Evolutionary conservation across 1,140 invertebrate genomes (phyloP).

Genomic region (Platyscapa corneri): DNA sequence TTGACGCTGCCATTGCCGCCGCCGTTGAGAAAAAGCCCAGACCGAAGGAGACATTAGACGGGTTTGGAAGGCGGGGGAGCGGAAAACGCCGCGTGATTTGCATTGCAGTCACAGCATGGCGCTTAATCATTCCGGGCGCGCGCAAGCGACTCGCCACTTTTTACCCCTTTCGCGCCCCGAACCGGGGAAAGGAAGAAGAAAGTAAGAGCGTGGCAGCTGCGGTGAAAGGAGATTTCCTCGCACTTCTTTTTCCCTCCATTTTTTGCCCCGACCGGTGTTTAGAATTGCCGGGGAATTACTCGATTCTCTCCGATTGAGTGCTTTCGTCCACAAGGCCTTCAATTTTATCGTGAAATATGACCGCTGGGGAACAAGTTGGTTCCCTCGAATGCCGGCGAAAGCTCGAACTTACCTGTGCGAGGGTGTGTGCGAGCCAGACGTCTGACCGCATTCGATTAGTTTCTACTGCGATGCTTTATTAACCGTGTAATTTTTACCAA

Average conservation of each 20-base stretch:
- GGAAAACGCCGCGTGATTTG: conserved; percentile 32
- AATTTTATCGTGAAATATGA: not conserved
- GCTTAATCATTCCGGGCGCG: conserved; percentile 49
- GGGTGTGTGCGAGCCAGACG: not conserved
- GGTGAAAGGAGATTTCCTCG: conserved; percentile 24
- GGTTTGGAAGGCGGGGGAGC: not conserved
- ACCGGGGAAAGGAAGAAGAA: not conserved
- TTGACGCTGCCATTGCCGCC: not conserved
- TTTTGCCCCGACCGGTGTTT: not conserved
- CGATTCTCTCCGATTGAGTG: not conserved
- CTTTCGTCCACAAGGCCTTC: not conserved
- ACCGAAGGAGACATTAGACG: conserved; percentile 3
- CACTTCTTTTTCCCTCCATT: not conserved
- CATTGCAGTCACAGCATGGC: conserved; percentile 46
- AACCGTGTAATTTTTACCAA: not conserved
- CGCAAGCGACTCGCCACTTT: conserved; percentile 34
- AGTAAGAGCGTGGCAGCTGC: conserved; percentile 25
- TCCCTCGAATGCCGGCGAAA: not conserved
- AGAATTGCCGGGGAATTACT: not conserved
- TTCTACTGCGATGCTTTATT: not conserved
- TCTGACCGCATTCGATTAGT: not conserved
- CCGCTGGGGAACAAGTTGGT: not conserved
- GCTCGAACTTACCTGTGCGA: not conserved
- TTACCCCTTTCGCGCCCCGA: conserved; percentile 23
- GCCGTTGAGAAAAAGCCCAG: conserved; percentile 8